Evolutionary conservation across 64 coral and sea anemone species (phyloP).

Genomic region (Anthopleura sola): DNA sequence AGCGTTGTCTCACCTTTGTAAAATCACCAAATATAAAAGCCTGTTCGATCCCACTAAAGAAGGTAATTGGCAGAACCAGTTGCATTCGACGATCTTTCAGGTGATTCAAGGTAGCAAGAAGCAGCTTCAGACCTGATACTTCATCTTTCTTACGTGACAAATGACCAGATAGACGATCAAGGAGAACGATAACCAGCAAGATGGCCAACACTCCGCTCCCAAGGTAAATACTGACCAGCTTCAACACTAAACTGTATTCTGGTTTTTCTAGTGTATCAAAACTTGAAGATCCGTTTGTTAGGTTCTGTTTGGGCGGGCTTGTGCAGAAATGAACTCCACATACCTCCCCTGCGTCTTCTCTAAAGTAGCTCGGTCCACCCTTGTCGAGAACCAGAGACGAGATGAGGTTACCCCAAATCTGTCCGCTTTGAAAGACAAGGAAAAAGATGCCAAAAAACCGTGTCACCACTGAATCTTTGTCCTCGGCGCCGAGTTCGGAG

Average conservation of each 20-base stretch:
- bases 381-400: conserved; percentile 81
- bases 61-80: conserved; percentile 78
- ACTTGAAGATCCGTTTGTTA: conserved; percentile 27
- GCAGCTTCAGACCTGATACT: conserved; percentile 51
- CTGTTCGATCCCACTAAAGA: conserved; percentile 96
- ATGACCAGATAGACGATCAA: conserved; percentile 65
- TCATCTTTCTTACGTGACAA: conserved; percentile 69
- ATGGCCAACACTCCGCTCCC: conserved; percentile 68
- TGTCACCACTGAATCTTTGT: conserved; percentile 87
- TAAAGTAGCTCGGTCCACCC: conserved; percentile 32
- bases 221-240: conserved; percentile 76
- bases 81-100: conserved; percentile 76
- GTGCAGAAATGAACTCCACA: conserved; percentile 62
- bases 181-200: conserved; percentile 46
- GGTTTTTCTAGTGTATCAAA: conserved; percentile 51
- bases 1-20: conserved; percentile 53
- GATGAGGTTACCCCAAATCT: conserved; percentile 92
- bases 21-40: conserved; percentile 92
- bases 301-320: not conserved
- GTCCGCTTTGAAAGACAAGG: conserved; percentile 90
- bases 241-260: conserved; percentile 58
- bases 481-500: conserved; percentile 61
- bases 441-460: conserved; percentile 94
- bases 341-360: conserved; percentile 73
- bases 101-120: conserved; percentile 77